Percentiles rank a stretch among this genome's conserved stretches.
phyloP scores from a whole-genome alignment of 1,140 invertebrate genomes.

The Drosophila busckii region DNA sequence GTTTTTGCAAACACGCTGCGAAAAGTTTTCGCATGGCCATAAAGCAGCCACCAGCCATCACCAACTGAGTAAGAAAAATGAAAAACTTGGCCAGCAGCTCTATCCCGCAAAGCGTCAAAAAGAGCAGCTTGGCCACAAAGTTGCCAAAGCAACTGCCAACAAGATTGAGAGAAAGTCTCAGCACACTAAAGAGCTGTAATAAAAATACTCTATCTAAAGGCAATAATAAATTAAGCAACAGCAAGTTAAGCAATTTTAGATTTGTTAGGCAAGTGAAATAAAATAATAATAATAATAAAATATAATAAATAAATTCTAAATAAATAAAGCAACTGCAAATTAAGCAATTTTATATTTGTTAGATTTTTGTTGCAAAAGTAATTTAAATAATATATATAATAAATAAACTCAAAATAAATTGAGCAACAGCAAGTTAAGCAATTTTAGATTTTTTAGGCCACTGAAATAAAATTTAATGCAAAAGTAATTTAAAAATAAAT shows the following conservation, averaged over 20 bases:
- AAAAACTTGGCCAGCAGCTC: slow-evolving; percentile 9
- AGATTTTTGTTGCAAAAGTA: too few species aligned
- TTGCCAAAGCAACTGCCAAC: slow-evolving; percentile 6
- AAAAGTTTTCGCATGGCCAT: slow-evolving; percentile 4
- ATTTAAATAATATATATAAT: too few species aligned
- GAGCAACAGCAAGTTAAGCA: not conserved
- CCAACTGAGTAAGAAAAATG: not conserved
- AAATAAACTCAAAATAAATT: slow-evolving; percentile 1
- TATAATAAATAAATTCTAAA: too few species aligned
- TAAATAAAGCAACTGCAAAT: too few species aligned
- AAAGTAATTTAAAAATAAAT: too few species aligned
- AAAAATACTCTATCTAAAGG: too few species aligned
- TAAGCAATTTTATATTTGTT: too few species aligned
- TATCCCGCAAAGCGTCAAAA: too few species aligned
- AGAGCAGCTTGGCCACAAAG: slow-evolving; percentile 8
- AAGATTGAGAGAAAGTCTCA: too few species aligned
- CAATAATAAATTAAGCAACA: not conserved
- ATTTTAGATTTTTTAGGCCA: not conserved
- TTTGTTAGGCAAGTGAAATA: not conserved
- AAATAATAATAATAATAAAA: too few species aligned
- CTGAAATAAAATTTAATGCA: too few species aligned
- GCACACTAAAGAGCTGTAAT: too few species aligned
- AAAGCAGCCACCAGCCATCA: slow-evolving; percentile 12
- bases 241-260: not conserved
- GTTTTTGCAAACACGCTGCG: slow-evolving; percentile 17